A percentile compares a stretch with the other conserved stretches of the same genome.
Evolutionary conservation across 1,140 invertebrate genomes (phyloP).

Genomic region (Phymorhynchus buccinoides): DNA sequence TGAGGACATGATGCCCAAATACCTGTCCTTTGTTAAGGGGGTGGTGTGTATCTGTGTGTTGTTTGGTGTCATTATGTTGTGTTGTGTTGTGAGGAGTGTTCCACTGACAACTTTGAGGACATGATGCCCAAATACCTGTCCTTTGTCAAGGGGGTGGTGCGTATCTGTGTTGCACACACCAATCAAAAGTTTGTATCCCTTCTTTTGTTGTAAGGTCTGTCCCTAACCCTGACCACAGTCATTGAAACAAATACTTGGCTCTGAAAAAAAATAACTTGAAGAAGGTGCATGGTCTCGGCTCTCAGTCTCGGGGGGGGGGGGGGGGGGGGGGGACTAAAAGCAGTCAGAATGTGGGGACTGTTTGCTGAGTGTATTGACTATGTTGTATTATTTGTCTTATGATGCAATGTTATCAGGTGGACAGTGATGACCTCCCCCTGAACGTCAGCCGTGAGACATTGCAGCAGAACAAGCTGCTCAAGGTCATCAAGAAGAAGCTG

Average conservation of each 20-base stretch:
- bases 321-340: too few relatives aligned
- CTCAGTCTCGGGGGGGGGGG: too few relatives aligned
- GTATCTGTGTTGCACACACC: too few relatives aligned
- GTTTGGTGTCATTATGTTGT: too few relatives aligned
- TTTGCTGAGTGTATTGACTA: too few relatives aligned
- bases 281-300: too few relatives aligned
- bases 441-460: conserved; percentile 98
- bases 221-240: too few relatives aligned
- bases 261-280: too few relatives aligned
- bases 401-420: conserved; percentile 79
- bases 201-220: conserved; percentile 96
- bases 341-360: too few relatives aligned
- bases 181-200: too few relatives aligned
- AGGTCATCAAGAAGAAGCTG: conserved; percentile 99
- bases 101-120: conserved; percentile 98
- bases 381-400: background rate
- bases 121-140: conserved; percentile 98
- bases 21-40: conserved; percentile 93
- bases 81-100: conserved; percentile 97
- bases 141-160: conserved; percentile 92
- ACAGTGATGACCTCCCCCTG: conserved; percentile 98
- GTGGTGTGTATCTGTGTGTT: conserved; percentile 83
- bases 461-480: conserved; percentile 97
- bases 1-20: conserved; percentile 99
- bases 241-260: too few relatives aligned